Evolutionary conservation across 2,113 vertebrate genomes (phyloP), one percentile per base, ranked within the genome.

Genomic region (Cryptotis parvus): DNA sequence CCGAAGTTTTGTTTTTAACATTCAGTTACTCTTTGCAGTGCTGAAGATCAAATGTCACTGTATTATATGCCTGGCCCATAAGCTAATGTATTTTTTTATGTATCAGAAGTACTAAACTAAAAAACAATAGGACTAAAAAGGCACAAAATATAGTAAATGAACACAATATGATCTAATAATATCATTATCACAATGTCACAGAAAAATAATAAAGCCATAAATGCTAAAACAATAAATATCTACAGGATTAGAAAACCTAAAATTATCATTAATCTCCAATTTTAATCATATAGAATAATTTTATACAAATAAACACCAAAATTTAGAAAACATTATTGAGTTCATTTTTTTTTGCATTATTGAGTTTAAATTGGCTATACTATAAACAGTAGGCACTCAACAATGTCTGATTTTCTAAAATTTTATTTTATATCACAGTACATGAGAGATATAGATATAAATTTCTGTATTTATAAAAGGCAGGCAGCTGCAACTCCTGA

Each of bases 371-470:
- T 84, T 88, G 65, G 10, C n/a, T 1, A 85, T 16, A 63, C 39
- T 78, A 39, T 89, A 91, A 70, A 89, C 78, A 87, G 49, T 73
- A 77, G 55, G 20, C 10, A 95, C 45, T 84, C 70, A 91, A 85
- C n/a, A 87, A 52, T 81, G 43, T 79, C 73, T 84, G n/a, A 89
- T 89, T 91, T 80, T 9, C 93, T 73, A 20, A 75, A 37, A 81
- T 80, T 93, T 93, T 89, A 85, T 70, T 94, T 87, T 83, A 84
- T 29, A 37, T 87, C 52, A 39, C 29, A 73, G 49, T 68, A n/a
- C 31, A 33, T 43, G 20, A 79, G 49, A 79, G 87, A 88, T 55
- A 69, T 43, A 45, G n/a, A n/a, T 93, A 39, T 55, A n/a, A 76
- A 66, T 76, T 24, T 10, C 29, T 68, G 33, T 68, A 58, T 74